Percentiles rank a stretch among this genome's conserved stretches.
These are phyloP conservation scores for Drosophila paramelanica DNA, from an alignment of 2,888 invertebrate genomes.

Conservation along the genomic window DNA sequence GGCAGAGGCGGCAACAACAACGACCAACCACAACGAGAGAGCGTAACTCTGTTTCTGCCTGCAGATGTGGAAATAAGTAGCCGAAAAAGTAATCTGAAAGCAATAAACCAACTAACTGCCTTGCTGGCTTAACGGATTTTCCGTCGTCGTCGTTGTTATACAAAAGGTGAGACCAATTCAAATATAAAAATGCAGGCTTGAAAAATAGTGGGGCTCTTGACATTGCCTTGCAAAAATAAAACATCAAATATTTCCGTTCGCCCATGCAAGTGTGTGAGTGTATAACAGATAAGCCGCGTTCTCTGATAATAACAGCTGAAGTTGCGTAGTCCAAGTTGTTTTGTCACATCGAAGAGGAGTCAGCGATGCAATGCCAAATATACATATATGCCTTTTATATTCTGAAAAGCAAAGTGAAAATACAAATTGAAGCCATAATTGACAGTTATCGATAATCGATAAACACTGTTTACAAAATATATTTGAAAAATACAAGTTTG, in stretches of 20 bases:
- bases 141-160: constrained; percentile 20
- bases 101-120: constrained; percentile 46
- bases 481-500: too few species aligned
- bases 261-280: neutral
- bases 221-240: constrained; percentile 34
- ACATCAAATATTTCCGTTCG: constrained; percentile 18
- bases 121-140: constrained; percentile 46
- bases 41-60: constrained; percentile 40
- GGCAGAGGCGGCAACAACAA: constrained; percentile 35
- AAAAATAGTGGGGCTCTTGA: constrained; percentile 42
- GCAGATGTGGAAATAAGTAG: constrained; percentile 52
- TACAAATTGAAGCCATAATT: neutral
- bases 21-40: constrained; percentile 37
- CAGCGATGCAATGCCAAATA: constrained; percentile 1
- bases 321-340: constrained; percentile 36
- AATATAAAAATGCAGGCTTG: constrained; percentile 6
- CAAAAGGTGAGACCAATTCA: constrained; percentile 41
- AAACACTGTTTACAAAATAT: too few species aligned
- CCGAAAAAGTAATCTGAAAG: constrained; percentile 40
- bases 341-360: constrained; percentile 33
- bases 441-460: too few species aligned
- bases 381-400: too few species aligned
- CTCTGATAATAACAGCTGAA: constrained; percentile 53
- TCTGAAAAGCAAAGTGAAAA: neutral
- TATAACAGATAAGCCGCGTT: constrained; percentile 48